Base-by-base conservation (phyloP, 1,140 invertebrate genomes). In the Pararge aegeria region DNA sequence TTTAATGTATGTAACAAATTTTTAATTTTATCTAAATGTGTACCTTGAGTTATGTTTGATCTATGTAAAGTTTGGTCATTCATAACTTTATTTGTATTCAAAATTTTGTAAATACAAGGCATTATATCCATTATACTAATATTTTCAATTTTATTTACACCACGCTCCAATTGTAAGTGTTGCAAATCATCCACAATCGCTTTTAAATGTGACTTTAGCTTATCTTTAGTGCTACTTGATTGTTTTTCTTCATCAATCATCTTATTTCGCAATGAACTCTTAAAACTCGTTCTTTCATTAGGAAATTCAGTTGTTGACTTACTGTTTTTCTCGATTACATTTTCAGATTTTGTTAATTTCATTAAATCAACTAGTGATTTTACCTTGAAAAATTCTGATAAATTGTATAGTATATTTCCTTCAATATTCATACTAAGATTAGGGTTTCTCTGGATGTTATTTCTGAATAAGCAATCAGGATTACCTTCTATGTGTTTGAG, bases 331-430 rank as follows among this genome's bases (percentile, higher is more conserved):
- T 38, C 56, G 9, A 5, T 56, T 34, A 57, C 12, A 24, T 66
- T 61, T 5, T 64, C 38, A 0, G 68, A 53, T 58, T 75, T 60
- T 34, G 75, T 50, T 21, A 77, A 30, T 29, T 76, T 75, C 0
- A 81, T 9, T 27, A 89, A 68, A 55, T 86, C 83, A 15, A 58
- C 27, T 34, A 83, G 70, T 2, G 83, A 80, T 59, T 86, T 84
- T 4, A 84, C 73, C 62, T 81, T 87, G 15, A 89, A 75, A 54
- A 87, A 81, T 55, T 89, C 78, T 5, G 81, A 80, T 62, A 89
- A 64, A 61, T 79, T 84, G n/a, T 82, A 64, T 7, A 86, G 60
- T 46, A 83, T 80, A 48, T 80, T 66, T 19, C 83, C 80, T 66
- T 82, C 69, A 19, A 75, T 54, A 51, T 61, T 68, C 9, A 67